A percentile compares a stretch with the other conserved stretches of the same genome.
Conservation (phyloP, 2,113 vertebrate species). For the Reinhardtius hippoglossoides region DNA sequence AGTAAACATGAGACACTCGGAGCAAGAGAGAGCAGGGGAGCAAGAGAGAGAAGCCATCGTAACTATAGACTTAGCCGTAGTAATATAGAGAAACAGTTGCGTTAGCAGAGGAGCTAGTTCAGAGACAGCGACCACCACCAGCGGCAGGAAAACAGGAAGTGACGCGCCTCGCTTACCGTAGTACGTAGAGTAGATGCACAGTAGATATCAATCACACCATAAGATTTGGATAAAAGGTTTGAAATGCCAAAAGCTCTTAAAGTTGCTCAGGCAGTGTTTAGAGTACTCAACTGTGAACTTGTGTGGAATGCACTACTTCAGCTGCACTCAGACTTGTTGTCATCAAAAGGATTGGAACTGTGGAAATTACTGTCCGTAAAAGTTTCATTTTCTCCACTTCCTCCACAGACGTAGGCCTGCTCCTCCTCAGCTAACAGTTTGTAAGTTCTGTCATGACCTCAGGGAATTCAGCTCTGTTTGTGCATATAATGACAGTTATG, state of each 20-base stretch:
- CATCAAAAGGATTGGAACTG: constrained; percentile 71
- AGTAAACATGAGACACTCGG: no score
- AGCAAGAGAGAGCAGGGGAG: no score
- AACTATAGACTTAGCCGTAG: no score
- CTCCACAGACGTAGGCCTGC: constrained; percentile 37
- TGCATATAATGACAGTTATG: neutral
- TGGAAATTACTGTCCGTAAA: constrained; percentile 55
- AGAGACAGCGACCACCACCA: no score
- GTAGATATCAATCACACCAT: no score
- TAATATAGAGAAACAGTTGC: no score
- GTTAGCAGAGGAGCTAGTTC: no score
- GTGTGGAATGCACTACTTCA: constrained; percentile 69
- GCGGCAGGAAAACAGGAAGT: no score
- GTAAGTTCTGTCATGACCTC: constrained; percentile 51
- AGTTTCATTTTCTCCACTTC: constrained; percentile 44
- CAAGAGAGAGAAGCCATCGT: no score
- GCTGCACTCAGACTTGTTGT: constrained; percentile 60
- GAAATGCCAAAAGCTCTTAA: constrained; percentile 81
- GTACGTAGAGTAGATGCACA: no score
- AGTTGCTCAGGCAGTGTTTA: constrained; percentile 66
- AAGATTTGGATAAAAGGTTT: constrained; percentile 77
- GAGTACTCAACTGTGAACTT: constrained; percentile 61
- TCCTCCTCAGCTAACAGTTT: constrained; percentile 40
- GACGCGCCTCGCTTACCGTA: no score
- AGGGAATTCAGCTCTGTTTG: constrained; percentile 26